These are phyloP conservation scores for Chrysopa pallens DNA, from an alignment of 1,140 invertebrate genomes.

Conservation along the genomic window DNA sequence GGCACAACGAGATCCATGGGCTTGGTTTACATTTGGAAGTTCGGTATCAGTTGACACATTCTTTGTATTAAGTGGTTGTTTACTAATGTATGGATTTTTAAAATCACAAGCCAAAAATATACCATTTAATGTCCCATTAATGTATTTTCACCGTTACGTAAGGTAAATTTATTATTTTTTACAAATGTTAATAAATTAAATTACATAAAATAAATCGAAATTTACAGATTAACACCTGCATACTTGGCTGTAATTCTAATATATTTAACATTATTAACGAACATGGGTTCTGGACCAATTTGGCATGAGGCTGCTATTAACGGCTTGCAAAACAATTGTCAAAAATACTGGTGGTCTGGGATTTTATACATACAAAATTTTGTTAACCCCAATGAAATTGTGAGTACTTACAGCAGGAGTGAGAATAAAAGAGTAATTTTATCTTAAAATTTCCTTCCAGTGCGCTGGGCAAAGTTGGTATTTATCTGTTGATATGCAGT, in stretches of 20 bases:
- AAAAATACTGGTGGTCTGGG: constrained; percentile 28
- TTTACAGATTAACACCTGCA: constrained; percentile 32
- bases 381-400: constrained; percentile 17
- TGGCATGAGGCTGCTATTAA: constrained; percentile 16
- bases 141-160: constrained; percentile 31
- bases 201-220: too few relatives aligned
- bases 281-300: constrained; percentile 32
- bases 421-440: not conserved
- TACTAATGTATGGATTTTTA: constrained; percentile 29
- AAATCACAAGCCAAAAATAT: constrained; percentile 25
- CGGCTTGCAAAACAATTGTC: constrained; percentile 16
- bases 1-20: constrained; percentile 13
- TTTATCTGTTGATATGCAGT: constrained; percentile 23
- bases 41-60: constrained; percentile 32
- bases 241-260: constrained; percentile 31
- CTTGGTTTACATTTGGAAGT: constrained; percentile 19
- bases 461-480: constrained; percentile 25
- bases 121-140: constrained; percentile 13
- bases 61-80: constrained; percentile 30
- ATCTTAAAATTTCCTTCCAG: too few relatives aligned
- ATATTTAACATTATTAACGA: constrained; percentile 28
- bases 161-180: too few relatives aligned
- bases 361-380: constrained; percentile 29
- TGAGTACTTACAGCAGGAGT: constrained; percentile 4
- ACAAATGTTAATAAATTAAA: too few relatives aligned